Evolutionary conservation across 2,888 invertebrate genomes (phyloP), one percentile per base, ranked within the genome.

Genomic region (Panopea generosa): DNA sequence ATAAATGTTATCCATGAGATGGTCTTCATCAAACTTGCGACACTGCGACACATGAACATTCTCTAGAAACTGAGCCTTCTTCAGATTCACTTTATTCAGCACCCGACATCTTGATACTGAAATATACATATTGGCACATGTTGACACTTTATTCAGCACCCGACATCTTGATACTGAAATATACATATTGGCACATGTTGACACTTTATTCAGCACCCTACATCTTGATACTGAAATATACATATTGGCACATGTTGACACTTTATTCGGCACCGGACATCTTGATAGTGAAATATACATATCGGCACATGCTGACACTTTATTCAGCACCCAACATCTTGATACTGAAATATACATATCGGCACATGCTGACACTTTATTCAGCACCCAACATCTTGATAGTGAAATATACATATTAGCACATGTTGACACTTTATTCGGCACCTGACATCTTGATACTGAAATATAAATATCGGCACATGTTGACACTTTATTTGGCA

Each of bases 21-120:
- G 67, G 11, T 70, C 73, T 47, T 87, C 83, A 24, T 81, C 49
- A 3, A 89, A 63, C 47, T 87, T 86, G 9, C 67, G 61, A 71
- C 89, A 88, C 71, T 89, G 88, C 2, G 85, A 77, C 52, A 89
- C 86, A 16, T 79, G 71, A 14, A 84, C 71, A 47, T 75, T 74
- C 1, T 57, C 52, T 16, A 88, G 62, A 26, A 70, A 75, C 0
- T 86, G 83, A 0, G 82, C 82, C 6, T 70, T 72, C 24, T 68
- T 61, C 1, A 87, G 68, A 7, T 55, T 65, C 7, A 89, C 82
- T n/a, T 78, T 80, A 62, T 84, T 84, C 71, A 88, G 62, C 26
- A 86, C 85, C 16, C 86, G 71, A 63, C 89, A 88, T 6, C 66
- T 18, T 14, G 49, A 59, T 45, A 52, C 56, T 67, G 56, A 45